These are phyloP conservation scores for Lycia hirtaria DNA, from an alignment of 2,888 invertebrate species.

Conservation along the genomic window DNA sequence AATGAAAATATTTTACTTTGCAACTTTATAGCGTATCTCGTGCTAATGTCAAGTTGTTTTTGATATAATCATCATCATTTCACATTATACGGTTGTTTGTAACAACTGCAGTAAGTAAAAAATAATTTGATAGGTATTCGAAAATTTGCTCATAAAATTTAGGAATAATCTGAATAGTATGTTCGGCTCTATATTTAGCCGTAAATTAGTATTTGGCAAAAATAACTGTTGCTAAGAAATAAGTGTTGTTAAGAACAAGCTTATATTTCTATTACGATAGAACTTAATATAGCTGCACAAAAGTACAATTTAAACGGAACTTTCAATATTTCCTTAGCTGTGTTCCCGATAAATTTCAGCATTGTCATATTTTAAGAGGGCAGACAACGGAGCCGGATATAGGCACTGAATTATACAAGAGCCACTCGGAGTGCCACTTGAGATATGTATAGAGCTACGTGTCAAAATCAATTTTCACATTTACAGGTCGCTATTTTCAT, in stretches of 20 bases:
- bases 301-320: constrained; percentile 15
- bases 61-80: not conserved
- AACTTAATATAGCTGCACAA: not conserved
- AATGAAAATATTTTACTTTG: constrained; percentile 18
- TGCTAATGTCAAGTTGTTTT: constrained; percentile 1
- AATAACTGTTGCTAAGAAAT: too few species aligned
- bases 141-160: too few species aligned
- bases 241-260: too few species aligned
- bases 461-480: constrained; percentile 81
- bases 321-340: constrained; percentile 28
- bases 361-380: constrained; percentile 59
- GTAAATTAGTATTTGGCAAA: too few species aligned
- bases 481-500: constrained; percentile 77
- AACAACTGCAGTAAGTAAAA: too few species aligned
- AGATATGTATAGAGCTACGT: constrained; percentile 68
- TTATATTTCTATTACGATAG: too few species aligned
- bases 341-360: constrained; percentile 58
- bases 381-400: constrained; percentile 63
- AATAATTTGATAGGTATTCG: too few species aligned
- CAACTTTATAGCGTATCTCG: constrained; percentile 1
- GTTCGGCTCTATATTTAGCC: too few species aligned
- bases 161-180: too few species aligned
- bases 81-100: not conserved
- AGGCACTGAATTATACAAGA: constrained; percentile 70
- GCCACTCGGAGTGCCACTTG: constrained; percentile 59